Evolutionary conservation across 2,888 invertebrate genomes (phyloP).

Genomic region (Sceliomorpha sp.): DNA sequence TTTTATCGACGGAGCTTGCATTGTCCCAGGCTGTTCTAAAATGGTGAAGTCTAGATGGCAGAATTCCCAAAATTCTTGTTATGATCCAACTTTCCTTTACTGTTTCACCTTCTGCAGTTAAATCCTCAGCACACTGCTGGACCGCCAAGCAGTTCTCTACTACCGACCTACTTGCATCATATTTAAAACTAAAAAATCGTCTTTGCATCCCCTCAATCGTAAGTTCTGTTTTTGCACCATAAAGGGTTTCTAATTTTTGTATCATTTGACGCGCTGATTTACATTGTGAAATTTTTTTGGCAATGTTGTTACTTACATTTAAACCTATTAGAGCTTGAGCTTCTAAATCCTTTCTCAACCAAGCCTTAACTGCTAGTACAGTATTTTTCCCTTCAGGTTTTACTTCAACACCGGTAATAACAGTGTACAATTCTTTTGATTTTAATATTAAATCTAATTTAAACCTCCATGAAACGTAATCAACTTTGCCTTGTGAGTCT

Average conservation of each 20-base stretch:
- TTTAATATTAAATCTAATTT: conserved; percentile 52
- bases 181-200: conserved; percentile 59
- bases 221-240: conserved; percentile 56
- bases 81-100: too few species aligned
- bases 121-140: conserved; percentile 40
- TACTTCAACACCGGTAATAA: conserved; percentile 25
- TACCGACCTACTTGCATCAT: conserved; percentile 50
- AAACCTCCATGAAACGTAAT: conserved; percentile 33
- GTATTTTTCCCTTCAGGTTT: conserved; percentile 44
- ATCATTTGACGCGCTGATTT: conserved; percentile 47
- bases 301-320: conserved; percentile 57
- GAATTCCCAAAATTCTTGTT: conserved; percentile 53
- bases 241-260: conserved; percentile 44
- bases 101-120: conserved; percentile 55
- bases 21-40: conserved; percentile 58
- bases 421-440: conserved; percentile 28
- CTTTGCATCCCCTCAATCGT: conserved; percentile 52
- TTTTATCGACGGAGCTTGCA: conserved; percentile 39
- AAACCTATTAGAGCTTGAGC: conserved; percentile 61
- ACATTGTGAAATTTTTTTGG: conserved; percentile 55
- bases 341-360: conserved; percentile 60
- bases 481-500: conserved; percentile 7
- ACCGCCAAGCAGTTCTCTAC: conserved; percentile 59
- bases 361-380: conserved; percentile 37
- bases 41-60: conserved; percentile 59